A percentile compares a stretch with the other conserved stretches of the same genome.
These are phyloP conservation scores for Aythya baeri DNA, from an alignment of 2,113 vertebrate genomes.

Conservation along the genomic window DNA sequence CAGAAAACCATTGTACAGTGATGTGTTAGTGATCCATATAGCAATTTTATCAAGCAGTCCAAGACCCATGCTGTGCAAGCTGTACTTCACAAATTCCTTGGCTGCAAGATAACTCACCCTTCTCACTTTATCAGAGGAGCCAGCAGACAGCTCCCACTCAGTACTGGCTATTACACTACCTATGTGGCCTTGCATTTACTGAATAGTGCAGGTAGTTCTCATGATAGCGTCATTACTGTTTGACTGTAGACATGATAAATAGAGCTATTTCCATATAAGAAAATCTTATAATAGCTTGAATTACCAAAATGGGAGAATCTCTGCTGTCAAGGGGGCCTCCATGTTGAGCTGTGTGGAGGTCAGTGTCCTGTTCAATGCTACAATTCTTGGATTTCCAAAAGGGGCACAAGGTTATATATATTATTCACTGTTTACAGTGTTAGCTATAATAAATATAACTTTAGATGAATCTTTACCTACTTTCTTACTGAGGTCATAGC, in stretches of 20 bases:
- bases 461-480: background rate
- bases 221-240: background rate
- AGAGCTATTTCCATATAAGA: background rate
- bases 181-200: background rate
- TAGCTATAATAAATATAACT: background rate
- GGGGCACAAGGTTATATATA: no score
- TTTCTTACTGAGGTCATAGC: background rate
- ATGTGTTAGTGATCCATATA: no score
- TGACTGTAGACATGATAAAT: background rate
- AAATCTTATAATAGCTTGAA: background rate
- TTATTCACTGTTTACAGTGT: background rate
- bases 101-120: background rate
- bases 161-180: accelerated
- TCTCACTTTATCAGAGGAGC: background rate
- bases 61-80: no score
- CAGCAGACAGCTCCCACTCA: background rate
- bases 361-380: background rate
- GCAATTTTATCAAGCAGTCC: no score
- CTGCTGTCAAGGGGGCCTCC: accelerated
- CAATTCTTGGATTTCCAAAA: background rate
- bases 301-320: background rate
- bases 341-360: background rate
- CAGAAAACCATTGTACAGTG: no score
- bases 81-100: background rate
- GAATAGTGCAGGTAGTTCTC: background rate